Base-by-base conservation (phyloP, 2,113 vertebrate species). In the Rhineura floridana region DNA sequence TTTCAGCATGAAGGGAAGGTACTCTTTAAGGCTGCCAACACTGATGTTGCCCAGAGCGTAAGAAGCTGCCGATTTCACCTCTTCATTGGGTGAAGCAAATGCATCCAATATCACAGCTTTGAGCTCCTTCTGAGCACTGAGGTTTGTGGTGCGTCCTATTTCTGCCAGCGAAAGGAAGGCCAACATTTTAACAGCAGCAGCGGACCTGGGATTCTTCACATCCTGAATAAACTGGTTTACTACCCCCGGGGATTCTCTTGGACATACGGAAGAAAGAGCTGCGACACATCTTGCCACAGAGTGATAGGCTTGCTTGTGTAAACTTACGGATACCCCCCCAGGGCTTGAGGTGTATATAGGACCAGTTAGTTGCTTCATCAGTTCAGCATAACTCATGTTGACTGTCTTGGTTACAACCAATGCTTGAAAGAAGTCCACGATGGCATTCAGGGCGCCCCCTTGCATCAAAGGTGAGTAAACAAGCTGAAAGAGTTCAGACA, bases 381-480 rank as follows among this genome's bases (percentile, higher is more conserved):
- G 95, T 90, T 98, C 97, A 0, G 93, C 81, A 44, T 97, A 98
- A 46, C 97, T 92, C 94, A 97, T 15, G 19, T 97, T 93, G 1
- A 96, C 97, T 0, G 96, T 91, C 87, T 96, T 97, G 0, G 97
- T 97, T 50, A 95, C 92, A 2, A 99, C 97, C 93, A 99, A 94
- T 0, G 97, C 97, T 92, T 97, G 97, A 23, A 99, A 94, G 86
- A 99, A 98, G 81, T 97, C 96, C 1, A 96, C 92, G 2, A 98
- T 97, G 72, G 98, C 97, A 0, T 70, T 87, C 67, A 99, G 96
- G 0, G 97, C 97, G 0, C 97, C 97, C 0, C 97, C 97, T 39
- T 99, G 98, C 28, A 99, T 97, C 91, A 99, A 93, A 0, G 98
- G 98, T 0, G 98, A 99, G 80, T 97, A 97, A 55, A 99, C 97